These are phyloP conservation scores for Drosophila ananassae DNA, from an alignment of 1,140 invertebrate genomes.

Conservation along the genomic window DNA sequence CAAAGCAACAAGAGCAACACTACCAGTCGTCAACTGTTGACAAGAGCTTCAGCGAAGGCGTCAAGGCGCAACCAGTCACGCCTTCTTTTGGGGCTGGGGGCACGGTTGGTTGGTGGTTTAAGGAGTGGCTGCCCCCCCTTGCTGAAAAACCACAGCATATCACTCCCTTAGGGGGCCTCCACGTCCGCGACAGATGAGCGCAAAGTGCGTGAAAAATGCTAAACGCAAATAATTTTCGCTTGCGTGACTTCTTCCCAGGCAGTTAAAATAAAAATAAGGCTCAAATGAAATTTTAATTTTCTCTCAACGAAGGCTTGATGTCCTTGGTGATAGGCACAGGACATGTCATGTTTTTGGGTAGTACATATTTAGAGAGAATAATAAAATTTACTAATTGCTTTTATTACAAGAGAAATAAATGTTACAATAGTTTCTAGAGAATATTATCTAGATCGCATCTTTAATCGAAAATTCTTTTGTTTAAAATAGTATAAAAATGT, in stretches of 20 bases:
- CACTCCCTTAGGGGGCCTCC: background rate
- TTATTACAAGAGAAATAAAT: background rate
- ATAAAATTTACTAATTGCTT: constrained; percentile 8
- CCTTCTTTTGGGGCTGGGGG: constrained; percentile 5
- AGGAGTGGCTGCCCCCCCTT: constrained; percentile 6
- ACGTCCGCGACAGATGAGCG: constrained; percentile 6
- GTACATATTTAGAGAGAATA: background rate
- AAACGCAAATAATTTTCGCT: constrained; percentile 45
- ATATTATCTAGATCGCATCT: background rate
- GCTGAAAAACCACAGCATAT: background rate
- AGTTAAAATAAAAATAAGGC: background rate
- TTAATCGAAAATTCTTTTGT: no score
- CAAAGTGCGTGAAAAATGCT: constrained; percentile 71
- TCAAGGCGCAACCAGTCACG: constrained; percentile 64
- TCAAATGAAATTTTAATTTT: constrained; percentile 24
- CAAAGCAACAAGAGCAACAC: constrained; percentile 20
- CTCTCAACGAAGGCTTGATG: constrained; percentile 17
- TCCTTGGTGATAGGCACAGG: constrained; percentile 20
- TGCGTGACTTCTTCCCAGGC: constrained; percentile 59
- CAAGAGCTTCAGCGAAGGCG: constrained; percentile 64
- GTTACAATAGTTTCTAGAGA: background rate
- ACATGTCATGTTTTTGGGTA: constrained; percentile 14
- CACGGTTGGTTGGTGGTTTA: background rate
- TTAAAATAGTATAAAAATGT: no score
- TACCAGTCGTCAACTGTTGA: constrained; percentile 48